Evolutionary conservation across 2,113 vertebrate genomes (phyloP), one percentile per base, ranked within the genome.

Genomic region (Hippolais icterina): DNA sequence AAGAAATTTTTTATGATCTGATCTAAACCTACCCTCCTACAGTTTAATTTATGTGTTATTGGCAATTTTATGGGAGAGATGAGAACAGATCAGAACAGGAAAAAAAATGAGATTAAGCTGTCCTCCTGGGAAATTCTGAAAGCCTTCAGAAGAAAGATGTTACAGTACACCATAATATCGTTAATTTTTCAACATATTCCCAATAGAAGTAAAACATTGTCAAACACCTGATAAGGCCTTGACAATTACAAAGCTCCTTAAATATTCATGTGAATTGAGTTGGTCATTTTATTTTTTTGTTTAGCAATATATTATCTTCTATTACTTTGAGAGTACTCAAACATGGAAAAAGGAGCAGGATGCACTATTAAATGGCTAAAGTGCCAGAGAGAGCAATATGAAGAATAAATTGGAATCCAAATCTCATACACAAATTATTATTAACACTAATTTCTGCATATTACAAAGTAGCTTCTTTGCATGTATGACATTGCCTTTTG

Each of bases 401-500:
- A 94, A 91, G 79, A 95, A 96, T 69, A 97, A 82, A 81, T 96
- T 78, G 64, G 94, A 94, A 96, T 52, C 89, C 76, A 88, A 94
- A 95, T 96, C 93, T 97, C 96, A 96, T 90, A 95, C 82, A 97
- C 95, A 96, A 96, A 96, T 82, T 94, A 97, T 96, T 97, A 97
- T 90, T 95, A 97, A 87, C 97, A 96, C 95, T 98, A 97, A 98
- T 98, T 98, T 97, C 87, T 4, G 11, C 95, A 97, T 97, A 98
- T 97, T 98, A 97, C 93, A 97, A 98, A 97, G 97, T 90, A 95
- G 96, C 87, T 95, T 96, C 97, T 98, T 97, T 97, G 96, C 94
- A 94, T 97, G 96, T 98, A 97, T 97, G 97, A 97, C 98, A 98
- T 98, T 96, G 97, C 97, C 97, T 98, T 95, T 97, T 98, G 97